phyloP scores from a whole-genome alignment of 2,888 invertebrate genomes.

The Drosophila seclusa region DNA sequence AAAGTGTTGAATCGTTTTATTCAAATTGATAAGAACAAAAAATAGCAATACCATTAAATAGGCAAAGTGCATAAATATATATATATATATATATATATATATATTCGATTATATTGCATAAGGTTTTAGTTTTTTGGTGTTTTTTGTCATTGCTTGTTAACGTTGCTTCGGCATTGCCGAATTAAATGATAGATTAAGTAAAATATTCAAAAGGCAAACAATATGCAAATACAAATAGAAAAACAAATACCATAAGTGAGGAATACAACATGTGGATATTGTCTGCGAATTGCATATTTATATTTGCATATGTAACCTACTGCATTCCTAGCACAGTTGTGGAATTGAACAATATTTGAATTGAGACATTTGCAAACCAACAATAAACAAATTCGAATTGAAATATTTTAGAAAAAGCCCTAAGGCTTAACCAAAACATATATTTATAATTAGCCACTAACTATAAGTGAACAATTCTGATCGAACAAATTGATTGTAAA shows the following conservation, averaged over 20 bases:
- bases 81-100: background rate
- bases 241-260: background rate
- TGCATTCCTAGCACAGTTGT: conserved; percentile 80
- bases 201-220: conserved; percentile 4
- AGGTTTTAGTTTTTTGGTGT: conserved; percentile 12
- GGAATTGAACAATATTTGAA: conserved; percentile 76
- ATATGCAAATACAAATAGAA: background rate
- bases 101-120: no score
- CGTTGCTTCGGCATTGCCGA: conserved; percentile 64
- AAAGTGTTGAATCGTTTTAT: conserved; percentile 1
- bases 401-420: conserved; percentile 36
- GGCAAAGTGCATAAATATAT: background rate
- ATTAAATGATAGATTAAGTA: conserved; percentile 48
- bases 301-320: conserved; percentile 64
- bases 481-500: conserved; percentile 29
- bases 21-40: background rate
- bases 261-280: conserved; percentile 30
- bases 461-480: conserved; percentile 10
- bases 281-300: conserved; percentile 28
- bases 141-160: conserved; percentile 12
- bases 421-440: conserved; percentile 11
- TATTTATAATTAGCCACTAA: conserved; percentile 3
- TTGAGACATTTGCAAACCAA: conserved; percentile 50
- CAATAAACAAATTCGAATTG: conserved; percentile 44
- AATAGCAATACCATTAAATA: background rate